A percentile compares a stretch with the other conserved stretches of the same genome.
Conservation (phyloP, 2,888 invertebrate species). For the Biston stratarius region DNA sequence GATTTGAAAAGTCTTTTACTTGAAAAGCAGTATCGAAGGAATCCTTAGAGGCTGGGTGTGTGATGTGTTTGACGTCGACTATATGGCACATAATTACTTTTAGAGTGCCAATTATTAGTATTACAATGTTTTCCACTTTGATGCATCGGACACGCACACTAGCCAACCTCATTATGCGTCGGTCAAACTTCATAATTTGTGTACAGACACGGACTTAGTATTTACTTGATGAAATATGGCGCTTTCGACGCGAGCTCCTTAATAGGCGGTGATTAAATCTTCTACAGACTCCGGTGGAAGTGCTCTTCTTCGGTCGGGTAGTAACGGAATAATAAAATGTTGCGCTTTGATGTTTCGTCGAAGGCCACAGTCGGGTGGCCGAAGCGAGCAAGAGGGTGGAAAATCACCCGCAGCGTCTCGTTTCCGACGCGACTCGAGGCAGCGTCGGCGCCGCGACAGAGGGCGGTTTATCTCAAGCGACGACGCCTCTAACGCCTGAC, state of each 20-base stretch:
- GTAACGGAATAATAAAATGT: constrained; percentile 75
- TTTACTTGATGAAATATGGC: constrained; percentile 59
- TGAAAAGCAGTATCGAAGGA: constrained; percentile 9
- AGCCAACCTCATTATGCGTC: constrained; percentile 39
- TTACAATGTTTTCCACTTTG: constrained; percentile 60
- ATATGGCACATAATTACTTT: constrained; percentile 68
- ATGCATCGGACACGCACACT: constrained; percentile 50
- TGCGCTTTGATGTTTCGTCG: constrained; percentile 75
- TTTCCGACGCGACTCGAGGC: constrained; percentile 52
- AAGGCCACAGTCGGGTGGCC: constrained; percentile 45
- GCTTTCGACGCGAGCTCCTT: constrained; percentile 51
- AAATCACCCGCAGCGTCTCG: constrained; percentile 68
- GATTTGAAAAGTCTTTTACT: not conserved
- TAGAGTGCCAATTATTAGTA: constrained; percentile 61
- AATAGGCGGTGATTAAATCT: constrained; percentile 68
- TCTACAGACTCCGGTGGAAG: constrained; percentile 51
- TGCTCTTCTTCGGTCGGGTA: constrained; percentile 60
- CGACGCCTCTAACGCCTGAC: constrained; percentile 65
- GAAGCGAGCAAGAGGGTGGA: constrained; percentile 64
- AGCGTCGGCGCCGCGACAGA: constrained; percentile 59
- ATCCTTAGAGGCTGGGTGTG: constrained; percentile 34
- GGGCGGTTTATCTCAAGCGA: constrained; percentile 66
- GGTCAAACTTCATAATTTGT: constrained; percentile 50
- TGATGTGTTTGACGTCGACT: constrained; percentile 53
- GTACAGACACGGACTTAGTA: constrained; percentile 53